Evolutionary conservation across 2,797 vertebrate species (phyloP).

Genomic region (Sandelia bainsii): DNA sequence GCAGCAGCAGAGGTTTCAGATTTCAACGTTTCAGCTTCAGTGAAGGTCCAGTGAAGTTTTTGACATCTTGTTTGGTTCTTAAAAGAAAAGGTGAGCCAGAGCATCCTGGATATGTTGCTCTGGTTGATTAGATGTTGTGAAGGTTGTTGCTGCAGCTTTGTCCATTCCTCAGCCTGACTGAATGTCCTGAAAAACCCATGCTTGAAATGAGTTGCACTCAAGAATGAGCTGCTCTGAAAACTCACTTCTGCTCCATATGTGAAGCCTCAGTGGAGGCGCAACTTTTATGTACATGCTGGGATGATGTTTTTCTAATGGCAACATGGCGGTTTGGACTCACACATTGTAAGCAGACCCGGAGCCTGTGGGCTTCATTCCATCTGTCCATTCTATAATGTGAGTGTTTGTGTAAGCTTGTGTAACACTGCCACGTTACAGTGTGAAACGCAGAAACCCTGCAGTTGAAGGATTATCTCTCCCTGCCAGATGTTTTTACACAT

Average conservation of each 20-base stretch:
- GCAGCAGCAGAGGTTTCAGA: slow-evolving; percentile 29
- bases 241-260: background rate
- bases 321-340: slow-evolving; percentile 4
- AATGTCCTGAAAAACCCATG: no score
- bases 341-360: slow-evolving; percentile 29
- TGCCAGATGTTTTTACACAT: slow-evolving; percentile 61
- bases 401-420: slow-evolving; percentile 67
- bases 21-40: slow-evolving; percentile 39
- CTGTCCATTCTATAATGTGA: slow-evolving; percentile 51
- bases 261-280: background rate
- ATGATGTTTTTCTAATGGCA: slow-evolving; percentile 25
- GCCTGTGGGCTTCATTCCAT: slow-evolving; percentile 49
- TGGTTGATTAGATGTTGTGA: slow-evolving; percentile 13
- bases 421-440: slow-evolving; percentile 78
- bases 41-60: slow-evolving; percentile 16
- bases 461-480: slow-evolving; percentile 22
- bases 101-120: slow-evolving; percentile 18
- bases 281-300: background rate
- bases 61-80: slow-evolving; percentile 12
- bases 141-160: background rate
- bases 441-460: slow-evolving; percentile 33
- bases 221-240: background rate
- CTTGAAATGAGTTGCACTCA: background rate
- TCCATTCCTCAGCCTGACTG: slow-evolving; percentile 1
- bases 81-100: background rate